Evolutionary conservation across 2,113 vertebrate species (phyloP).

Genomic region (Heteronetta atricapilla): DNA sequence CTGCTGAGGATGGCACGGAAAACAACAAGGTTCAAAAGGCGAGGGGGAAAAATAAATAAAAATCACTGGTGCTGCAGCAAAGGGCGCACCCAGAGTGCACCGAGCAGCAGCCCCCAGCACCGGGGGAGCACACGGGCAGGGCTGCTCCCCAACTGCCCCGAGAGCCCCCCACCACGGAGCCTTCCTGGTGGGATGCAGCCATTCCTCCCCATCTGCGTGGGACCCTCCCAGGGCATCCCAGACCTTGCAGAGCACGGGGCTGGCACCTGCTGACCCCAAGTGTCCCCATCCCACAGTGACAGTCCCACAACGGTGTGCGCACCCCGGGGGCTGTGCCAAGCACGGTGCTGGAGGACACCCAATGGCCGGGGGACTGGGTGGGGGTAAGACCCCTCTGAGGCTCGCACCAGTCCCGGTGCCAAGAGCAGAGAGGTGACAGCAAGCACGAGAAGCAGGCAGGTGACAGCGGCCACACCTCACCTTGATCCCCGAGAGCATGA

Average conservation of each 20-base stretch:
- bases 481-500: slow-evolving; percentile 98
- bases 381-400: background rate
- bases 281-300: accelerated
- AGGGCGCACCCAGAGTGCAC: background rate
- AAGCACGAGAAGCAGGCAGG: background rate
- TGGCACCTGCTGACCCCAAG: background rate
- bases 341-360: accelerated
- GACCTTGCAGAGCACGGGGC: background rate
- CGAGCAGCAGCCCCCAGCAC: background rate
- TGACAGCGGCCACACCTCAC: slow-evolving; percentile 65
- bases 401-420: too few species aligned
- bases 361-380: background rate
- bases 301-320: accelerated
- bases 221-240: accelerated
- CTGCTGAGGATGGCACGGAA: background rate
- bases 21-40: background rate
- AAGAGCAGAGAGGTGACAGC: background rate
- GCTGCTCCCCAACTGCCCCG: background rate
- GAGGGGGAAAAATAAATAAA: too few species aligned
- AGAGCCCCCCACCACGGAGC: background rate
- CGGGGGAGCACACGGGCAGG: background rate
- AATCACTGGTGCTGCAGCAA: background rate
- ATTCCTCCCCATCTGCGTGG: background rate
- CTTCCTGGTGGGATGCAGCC: too few species aligned
- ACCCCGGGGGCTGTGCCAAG: background rate